phyloP scores from a whole-genome alignment of 2,113 vertebrate genomes.

The Caranx melampygus region DNA sequence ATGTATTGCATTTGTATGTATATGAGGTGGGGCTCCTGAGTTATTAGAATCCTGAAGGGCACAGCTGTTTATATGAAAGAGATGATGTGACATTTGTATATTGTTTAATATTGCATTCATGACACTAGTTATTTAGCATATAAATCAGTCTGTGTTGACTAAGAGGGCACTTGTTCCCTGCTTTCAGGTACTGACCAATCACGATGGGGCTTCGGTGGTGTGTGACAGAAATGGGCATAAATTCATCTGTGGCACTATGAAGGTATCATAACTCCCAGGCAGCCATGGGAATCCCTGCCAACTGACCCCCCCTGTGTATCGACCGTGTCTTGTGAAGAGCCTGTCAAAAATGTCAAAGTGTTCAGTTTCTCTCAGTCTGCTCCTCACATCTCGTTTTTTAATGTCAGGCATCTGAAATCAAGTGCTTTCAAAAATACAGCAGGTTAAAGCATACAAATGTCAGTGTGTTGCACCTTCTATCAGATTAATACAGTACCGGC shows the following conservation, averaged over 20 bases:
- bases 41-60: not conserved
- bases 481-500: conserved; percentile 46
- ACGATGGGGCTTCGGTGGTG: not conserved
- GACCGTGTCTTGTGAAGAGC: conserved; percentile 55
- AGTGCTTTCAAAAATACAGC: conserved; percentile 51
- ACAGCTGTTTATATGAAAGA: conserved; percentile 14
- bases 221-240: conserved; percentile 16
- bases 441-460: conserved; percentile 38
- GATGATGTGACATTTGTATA: not conserved
- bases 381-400: not conserved
- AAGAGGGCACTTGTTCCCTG: conserved; percentile 26
- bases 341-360: conserved; percentile 53
- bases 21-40: not conserved
- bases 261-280: conserved; percentile 29
- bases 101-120: not conserved
- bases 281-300: conserved; percentile 46
- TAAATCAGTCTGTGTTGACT: conserved; percentile 7
- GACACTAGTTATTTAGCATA: conserved; percentile 1
- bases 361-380: conserved; percentile 29
- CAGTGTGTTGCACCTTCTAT: conserved; percentile 33
- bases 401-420: conserved; percentile 37
- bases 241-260: conserved; percentile 27
- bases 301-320: conserved; percentile 32
- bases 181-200: conserved; percentile 73
- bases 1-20: conserved; percentile 32